Evolutionary conservation across 53 echinoderm and acorn worm species (phyloP).

Genomic region (Crossaster papposus): DNA sequence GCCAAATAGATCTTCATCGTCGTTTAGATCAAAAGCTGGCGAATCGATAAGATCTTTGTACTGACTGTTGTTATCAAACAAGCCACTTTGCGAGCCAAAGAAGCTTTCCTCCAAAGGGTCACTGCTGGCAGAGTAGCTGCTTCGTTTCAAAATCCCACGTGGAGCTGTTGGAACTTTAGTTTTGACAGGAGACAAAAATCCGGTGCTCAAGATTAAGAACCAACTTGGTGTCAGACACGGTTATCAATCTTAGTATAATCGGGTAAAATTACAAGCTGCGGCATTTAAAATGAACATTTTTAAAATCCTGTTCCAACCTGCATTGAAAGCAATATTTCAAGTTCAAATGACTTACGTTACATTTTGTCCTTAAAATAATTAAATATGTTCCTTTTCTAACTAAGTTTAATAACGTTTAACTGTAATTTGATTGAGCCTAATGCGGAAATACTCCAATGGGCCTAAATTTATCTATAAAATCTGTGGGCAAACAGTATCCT

Average conservation of each 20-base stretch:
- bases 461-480: background rate
- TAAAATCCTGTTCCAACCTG: background rate
- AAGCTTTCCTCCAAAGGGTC: slow-evolving; percentile 30
- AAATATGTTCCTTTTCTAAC: no score
- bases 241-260: background rate
- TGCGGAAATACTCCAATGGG: background rate
- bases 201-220: background rate
- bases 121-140: background rate
- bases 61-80: background rate
- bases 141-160: slow-evolving; percentile 47
- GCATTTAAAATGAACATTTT: no score
- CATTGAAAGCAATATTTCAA: background rate
- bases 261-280: no score
- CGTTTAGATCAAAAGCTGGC: background rate
- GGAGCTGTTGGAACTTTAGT: slow-evolving; percentile 40
- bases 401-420: background rate
- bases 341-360: no score
- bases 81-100: slow-evolving; percentile 45
- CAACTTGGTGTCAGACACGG: background rate
- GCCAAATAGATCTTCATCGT: slow-evolving; percentile 3
- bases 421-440: background rate
- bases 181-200: background rate
- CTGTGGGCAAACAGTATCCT: background rate
- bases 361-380: no score
- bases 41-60: background rate